Base-by-base conservation (phyloP, 2,113 vertebrate species). In the Ovibos moschatus region DNA sequence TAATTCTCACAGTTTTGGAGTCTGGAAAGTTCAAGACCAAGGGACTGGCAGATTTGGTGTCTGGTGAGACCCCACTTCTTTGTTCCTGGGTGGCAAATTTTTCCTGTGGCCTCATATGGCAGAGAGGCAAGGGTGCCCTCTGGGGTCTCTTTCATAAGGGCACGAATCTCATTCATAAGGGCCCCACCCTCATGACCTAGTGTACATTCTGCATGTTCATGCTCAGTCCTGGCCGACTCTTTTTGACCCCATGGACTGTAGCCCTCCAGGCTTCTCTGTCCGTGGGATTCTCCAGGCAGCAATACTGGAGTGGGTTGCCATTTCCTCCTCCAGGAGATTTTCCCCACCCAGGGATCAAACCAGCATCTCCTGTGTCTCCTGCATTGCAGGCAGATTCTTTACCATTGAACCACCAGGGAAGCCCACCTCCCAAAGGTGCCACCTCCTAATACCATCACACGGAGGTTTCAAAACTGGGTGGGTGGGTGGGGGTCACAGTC, bases 401-500 rank as follows among this genome's bases (percentile, higher is more conserved):
- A 71, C 67, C 67, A 71, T 2, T 71, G 67, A 71, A n/a, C n/a
- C 67, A 23, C n/a, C 67, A 71, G 19, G 19, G 67, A 71, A 71
- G n/a, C 67, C 19, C 40, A 58, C 60, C 50, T 36, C 13, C 13
- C 40, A 71, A 36, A 78, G 40, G 19, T 2, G 4, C 7, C 1
- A 15, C 15, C 58, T 82, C n/a, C 19, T 36, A 58, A 82, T 40
- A 82, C 12, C 58, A 30, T 74, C 27, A 45, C 12, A 25, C 2
- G 0, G 23, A 33, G 23, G 33, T 13, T 64, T 86, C 53, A 55
- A 36, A 86, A 62, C 86, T 64, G 12, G 45, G 45, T 3, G 19
- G 11, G 1, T 1, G 33, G 12, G 7, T 4, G 3, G 6, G 11
- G 12, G 67, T 28, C 19, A 58, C 1, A 8, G 30, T n/a, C 45